Conservation (phyloP, 2,797 vertebrate species). For the Silurus lanzhouensis region DNA sequence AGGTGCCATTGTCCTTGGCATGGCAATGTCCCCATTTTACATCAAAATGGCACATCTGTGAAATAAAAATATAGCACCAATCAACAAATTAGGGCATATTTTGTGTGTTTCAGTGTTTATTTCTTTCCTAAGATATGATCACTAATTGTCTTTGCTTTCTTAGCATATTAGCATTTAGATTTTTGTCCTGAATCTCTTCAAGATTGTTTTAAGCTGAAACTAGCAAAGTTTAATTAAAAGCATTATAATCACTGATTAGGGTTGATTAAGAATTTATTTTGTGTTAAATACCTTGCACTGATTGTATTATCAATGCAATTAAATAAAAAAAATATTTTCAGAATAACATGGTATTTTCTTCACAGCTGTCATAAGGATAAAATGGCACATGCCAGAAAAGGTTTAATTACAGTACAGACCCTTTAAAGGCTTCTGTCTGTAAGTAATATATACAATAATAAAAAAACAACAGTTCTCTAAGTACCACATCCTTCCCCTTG, state of each 20-base stretch:
- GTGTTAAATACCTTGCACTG: background rate
- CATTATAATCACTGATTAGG: background rate
- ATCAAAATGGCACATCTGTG: background rate
- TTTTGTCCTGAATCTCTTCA: background rate
- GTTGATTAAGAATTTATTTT: background rate
- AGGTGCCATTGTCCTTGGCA: too few relatives aligned
- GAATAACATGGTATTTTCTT: background rate
- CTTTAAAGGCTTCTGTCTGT: background rate
- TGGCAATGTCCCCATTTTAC: background rate
- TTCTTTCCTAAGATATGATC: background rate
- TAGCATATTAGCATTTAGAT: background rate
- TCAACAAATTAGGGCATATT: background rate
- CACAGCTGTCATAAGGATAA: background rate
- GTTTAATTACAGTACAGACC: background rate
- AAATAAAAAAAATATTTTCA: background rate
- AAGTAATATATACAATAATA: conserved; percentile 1
- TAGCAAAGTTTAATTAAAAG: background rate
- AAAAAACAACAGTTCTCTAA: background rate
- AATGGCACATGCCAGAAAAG: too few relatives aligned
- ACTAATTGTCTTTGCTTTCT: background rate
- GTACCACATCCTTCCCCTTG: background rate
- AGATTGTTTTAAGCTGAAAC: background rate
- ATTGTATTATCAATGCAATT: background rate
- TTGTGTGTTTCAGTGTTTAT: background rate
- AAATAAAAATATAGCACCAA: background rate